These are phyloP conservation scores for Sminthurinus aureus DNA, from an alignment of 2,888 invertebrate genomes.

Conservation along the genomic window DNA sequence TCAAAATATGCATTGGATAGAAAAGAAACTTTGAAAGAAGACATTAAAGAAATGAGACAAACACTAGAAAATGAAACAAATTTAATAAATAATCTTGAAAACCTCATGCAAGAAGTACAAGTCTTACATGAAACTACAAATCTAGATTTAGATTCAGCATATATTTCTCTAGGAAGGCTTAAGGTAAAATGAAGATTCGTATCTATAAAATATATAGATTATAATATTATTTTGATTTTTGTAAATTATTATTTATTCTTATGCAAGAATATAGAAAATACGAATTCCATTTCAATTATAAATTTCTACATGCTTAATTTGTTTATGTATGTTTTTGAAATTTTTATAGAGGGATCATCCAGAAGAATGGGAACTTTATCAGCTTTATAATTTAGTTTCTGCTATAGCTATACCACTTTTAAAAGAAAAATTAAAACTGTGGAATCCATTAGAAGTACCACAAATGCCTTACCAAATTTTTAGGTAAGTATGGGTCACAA, in stretches of 20 bases:
- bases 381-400: conserved; percentile 82
- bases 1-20: conserved; percentile 80
- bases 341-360: conserved; percentile 70
- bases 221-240: neutral
- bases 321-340: neutral
- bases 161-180: conserved; percentile 68
- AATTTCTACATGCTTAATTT: too few species aligned
- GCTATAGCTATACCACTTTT: conserved; percentile 85
- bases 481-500: too few species aligned
- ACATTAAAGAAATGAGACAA: conserved; percentile 74
- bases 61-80: conserved; percentile 76
- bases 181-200: conserved; percentile 62
- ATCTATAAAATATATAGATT: neutral
- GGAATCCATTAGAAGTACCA: conserved; percentile 80
- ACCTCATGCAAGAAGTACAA: conserved; percentile 72
- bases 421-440: conserved; percentile 75
- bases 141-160: conserved; percentile 69
- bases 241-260: neutral
- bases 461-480: conserved; percentile 71
- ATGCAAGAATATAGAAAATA: neutral
- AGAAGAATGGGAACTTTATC: conserved; percentile 79
- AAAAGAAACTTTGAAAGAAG: conserved; percentile 79
- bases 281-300: too few species aligned
- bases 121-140: conserved; percentile 65
- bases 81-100: conserved; percentile 75